These are phyloP conservation scores for Pegea sp. DNA, from an alignment of 23 tunicate species.

Conservation along the genomic window DNA sequence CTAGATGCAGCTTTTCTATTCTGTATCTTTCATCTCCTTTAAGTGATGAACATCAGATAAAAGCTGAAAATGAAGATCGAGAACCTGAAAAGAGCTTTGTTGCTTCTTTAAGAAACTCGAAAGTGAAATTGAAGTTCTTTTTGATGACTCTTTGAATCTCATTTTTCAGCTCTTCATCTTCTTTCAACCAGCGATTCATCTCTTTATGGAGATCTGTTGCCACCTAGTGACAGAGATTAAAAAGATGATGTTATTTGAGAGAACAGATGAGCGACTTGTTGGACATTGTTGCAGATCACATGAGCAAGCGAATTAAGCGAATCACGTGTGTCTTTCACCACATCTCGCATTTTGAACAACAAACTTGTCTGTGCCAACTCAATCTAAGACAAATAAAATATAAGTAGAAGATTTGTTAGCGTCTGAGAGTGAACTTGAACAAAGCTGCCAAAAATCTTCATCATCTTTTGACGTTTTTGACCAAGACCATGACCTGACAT, in stretches of 20 bases:
- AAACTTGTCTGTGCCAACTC: conserved; percentile 17
- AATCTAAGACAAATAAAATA: no score
- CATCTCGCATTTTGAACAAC: background rate
- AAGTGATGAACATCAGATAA: background rate
- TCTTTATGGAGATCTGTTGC: conserved; percentile 6
- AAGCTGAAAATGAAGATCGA: background rate
- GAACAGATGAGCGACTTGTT: no score
- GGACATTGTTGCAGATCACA: no score
- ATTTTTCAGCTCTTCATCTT: conserved; percentile 6
- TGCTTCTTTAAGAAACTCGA: conserved; percentile 58
- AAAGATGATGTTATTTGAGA: no score
- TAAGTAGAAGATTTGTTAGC: background rate
- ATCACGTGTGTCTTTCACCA: conserved; percentile 1
- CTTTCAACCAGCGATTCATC: conserved; percentile 2
- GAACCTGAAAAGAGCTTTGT: conserved; percentile 37
- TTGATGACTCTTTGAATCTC: conserved; percentile 48
- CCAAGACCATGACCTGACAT: conserved; percentile 7
- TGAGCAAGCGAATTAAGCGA: no score
- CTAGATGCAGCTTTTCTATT: conserved; percentile 34
- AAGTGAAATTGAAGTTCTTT: conserved; percentile 57
- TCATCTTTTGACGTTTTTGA: conserved; percentile 4
- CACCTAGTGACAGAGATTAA: no score
- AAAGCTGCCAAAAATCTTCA: conserved; percentile 1
- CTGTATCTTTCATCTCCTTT: conserved; percentile 13
- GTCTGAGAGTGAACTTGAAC: conserved; percentile 1